Evolutionary conservation across 2,113 vertebrate genomes (phyloP).

Genomic region (Chaetops frenatus): DNA sequence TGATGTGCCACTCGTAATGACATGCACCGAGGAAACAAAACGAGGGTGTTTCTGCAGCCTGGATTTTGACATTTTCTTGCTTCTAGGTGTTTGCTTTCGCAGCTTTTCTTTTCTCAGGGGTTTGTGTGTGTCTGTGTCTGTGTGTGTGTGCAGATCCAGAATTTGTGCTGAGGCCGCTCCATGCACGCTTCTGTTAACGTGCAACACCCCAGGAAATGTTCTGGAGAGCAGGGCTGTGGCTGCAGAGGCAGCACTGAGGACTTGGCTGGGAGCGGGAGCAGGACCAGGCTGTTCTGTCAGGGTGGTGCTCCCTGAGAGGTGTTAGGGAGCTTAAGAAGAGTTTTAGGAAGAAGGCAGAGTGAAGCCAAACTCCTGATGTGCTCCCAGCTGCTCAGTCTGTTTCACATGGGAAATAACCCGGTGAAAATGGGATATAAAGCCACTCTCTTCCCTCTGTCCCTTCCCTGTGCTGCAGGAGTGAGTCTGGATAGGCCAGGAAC

Average conservation of each 20-base stretch:
- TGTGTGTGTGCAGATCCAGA: background rate
- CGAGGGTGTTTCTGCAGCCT: background rate
- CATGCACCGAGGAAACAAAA: background rate
- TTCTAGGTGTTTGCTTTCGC: background rate
- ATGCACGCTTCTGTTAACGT: background rate
- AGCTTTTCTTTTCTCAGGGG: background rate
- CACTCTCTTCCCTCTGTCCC: background rate
- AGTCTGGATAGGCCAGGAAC: background rate
- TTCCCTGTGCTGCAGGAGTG: background rate
- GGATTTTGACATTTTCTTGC: background rate
- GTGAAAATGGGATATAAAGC: background rate
- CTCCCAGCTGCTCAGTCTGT: background rate
- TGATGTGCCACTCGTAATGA: background rate
- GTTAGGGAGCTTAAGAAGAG: background rate
- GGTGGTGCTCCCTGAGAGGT: fast-evolving
- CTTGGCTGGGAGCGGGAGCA: background rate
- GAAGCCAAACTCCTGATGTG: background rate
- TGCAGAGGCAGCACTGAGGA: background rate
- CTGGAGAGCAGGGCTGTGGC: background rate
- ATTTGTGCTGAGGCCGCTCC: background rate
- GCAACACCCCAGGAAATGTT: background rate
- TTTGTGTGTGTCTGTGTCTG: background rate
- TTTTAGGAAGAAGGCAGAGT: background rate
- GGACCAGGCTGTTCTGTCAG: background rate
- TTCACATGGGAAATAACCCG: background rate